phyloP scores from a whole-genome alignment of 1,140 invertebrate genomes.

The Trypoxylus dichotomus region DNA sequence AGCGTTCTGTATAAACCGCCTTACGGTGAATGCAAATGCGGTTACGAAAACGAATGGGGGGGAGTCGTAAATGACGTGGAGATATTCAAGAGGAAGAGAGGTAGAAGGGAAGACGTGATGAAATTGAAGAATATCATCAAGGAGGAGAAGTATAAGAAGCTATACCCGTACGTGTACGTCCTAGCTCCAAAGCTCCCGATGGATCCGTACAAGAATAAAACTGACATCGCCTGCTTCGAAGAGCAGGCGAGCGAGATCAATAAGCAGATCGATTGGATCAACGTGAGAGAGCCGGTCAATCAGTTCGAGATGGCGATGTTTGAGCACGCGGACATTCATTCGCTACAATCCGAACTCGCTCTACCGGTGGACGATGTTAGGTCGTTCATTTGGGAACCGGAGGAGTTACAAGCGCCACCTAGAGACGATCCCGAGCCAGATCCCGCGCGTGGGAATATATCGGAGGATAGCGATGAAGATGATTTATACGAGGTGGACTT shows the following conservation, averaged over 20 bases:
- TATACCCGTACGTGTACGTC: not conserved
- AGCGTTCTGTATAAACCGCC: slow-evolving; percentile 44
- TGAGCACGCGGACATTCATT: slow-evolving; percentile 25
- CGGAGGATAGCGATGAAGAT: not conserved
- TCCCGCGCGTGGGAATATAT: not conserved
- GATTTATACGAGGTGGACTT: not conserved
- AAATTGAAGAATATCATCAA: slow-evolving; percentile 5
- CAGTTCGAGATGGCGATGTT: slow-evolving; percentile 31
- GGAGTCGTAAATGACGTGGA: not conserved
- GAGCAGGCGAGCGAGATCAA: not conserved
- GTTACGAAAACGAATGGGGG: slow-evolving; percentile 29
- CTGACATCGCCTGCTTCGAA: not conserved
- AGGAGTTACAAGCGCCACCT: not conserved
- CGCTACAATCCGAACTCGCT: not conserved
- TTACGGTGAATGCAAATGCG: slow-evolving; percentile 44
- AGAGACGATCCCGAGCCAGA: not conserved
- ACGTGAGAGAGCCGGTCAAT: slow-evolving; percentile 21
- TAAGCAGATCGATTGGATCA: not conserved
- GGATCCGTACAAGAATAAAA: not conserved
- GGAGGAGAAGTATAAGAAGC: not conserved
- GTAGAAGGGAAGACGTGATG: not conserved
- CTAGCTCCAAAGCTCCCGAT: not conserved
- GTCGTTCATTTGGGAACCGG: not conserved
- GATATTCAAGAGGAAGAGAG: not conserved
- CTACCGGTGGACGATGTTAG: not conserved